Evolutionary conservation across 2,113 vertebrate species (phyloP), one percentile per base, ranked within the genome.

Genomic region (Lycaon pictus): DNA sequence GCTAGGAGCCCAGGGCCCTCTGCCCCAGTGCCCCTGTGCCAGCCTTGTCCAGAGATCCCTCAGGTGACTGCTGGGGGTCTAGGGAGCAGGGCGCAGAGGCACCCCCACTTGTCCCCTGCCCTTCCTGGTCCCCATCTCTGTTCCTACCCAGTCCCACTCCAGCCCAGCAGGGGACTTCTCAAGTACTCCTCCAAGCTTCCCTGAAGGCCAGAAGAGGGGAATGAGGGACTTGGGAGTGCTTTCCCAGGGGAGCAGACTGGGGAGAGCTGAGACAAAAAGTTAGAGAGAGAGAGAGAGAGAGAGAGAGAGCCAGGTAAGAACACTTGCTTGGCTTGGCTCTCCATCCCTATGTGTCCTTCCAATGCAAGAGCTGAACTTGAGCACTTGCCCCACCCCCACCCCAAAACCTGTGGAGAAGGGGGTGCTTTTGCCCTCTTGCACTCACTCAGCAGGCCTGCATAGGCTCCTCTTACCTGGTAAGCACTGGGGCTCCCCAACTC

Each of bases 291-390:
- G 10, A 11, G 11, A 16, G 10, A 16, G 43, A 5, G 32, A 43
- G 37, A 6, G 27, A 7, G 62, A 27, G 25, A 15, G 43, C 37
- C 76, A 25, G 51, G 60, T 20, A 23, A 35, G 63, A 29, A 16
- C 32, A 29, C 2, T 35, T 43, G 23, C n/a, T 48, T n/a, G 23
- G 11, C 55, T 58, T 1, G 32, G 15, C n/a, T 69, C 10, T 19
- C 16, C 1, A 16, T 10, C 2, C 27, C 37, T 10, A 17, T 0
- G 4, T 2, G 9, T 3, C 3, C 6, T 7, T 11, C 2, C 35
- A 11, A 11, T 9, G 3, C 29, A 2, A 55, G 22, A 86, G 5
- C 51, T 56, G 23, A 72, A 55, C n/a, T 77, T 32, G 20, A 77
- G 29, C 22, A 1, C 11, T 51, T 10, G 51, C 4, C 4, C 10